Percentiles rank a stretch among this genome's conserved stretches.
Conservation (phyloP, 2,797 vertebrate genomes). For the Rhinogobio ventralis region DNA sequence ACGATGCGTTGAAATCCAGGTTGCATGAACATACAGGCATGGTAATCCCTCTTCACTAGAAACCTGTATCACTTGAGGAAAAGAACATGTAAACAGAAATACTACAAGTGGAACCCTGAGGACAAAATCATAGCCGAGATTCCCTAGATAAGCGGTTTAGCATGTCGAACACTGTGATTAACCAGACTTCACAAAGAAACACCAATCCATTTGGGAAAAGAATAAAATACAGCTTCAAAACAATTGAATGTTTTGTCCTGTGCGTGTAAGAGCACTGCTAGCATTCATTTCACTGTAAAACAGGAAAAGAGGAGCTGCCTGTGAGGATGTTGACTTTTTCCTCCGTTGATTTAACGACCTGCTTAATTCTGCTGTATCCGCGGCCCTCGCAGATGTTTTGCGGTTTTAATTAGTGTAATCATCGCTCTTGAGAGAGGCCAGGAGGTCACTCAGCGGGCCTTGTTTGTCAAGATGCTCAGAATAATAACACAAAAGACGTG, state of each 20-base stretch:
- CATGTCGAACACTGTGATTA: conserved; percentile 31
- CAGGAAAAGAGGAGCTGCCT: conserved; percentile 51
- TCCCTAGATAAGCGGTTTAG: conserved; percentile 32
- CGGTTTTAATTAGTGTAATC: conserved; percentile 83
- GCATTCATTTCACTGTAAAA: conserved; percentile 12
- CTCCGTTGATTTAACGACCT: conserved; percentile 78
- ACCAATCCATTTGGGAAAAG: neutral
- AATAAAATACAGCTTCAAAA: neutral
- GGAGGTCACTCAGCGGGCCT: conserved; percentile 77
- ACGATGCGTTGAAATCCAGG: conserved; percentile 56
- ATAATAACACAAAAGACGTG: conserved; percentile 79
- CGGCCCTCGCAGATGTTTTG: conserved; percentile 76
- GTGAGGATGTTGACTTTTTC: conserved; percentile 74
- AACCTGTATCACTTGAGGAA: conserved; percentile 70
- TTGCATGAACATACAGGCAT: conserved; percentile 72
- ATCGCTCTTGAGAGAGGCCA: conserved; percentile 77
- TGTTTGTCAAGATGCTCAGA: conserved; percentile 83
- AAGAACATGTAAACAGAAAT: conserved; percentile 49
- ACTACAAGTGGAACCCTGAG: conserved; percentile 65
- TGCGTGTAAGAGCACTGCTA: neutral
- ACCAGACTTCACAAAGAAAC: conserved; percentile 7
- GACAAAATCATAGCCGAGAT: conserved; percentile 15
- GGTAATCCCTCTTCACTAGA: conserved; percentile 68
- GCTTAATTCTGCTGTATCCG: conserved; percentile 75
- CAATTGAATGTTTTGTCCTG: neutral